Evolutionary conservation across 1,140 invertebrate genomes (phyloP), one percentile per base, ranked within the genome.

Genomic region (Littorina saxatilis): DNA sequence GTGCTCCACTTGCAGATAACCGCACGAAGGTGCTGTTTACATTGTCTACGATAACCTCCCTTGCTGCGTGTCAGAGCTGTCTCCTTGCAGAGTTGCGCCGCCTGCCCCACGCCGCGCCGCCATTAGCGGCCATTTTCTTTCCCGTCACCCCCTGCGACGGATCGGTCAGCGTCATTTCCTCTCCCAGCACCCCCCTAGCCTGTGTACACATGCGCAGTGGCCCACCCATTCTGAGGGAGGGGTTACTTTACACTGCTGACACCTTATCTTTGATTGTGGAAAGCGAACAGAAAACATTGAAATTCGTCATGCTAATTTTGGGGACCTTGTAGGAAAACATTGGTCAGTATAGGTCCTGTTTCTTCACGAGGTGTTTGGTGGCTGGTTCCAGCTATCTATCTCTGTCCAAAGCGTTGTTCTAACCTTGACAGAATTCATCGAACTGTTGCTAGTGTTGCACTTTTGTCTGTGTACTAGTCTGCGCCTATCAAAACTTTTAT

Each of bases 41-140:
- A 15, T 37, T 37, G 68, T 72, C 68, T 40, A 72, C 68, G n/a
- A 72, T 40, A 72, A 72, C 68, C 40, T 13, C 40, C 68, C 40
- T 39, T 72, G 68, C 68, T 39, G 40, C 68, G 35, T 72, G 68
- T 72, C 68, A 40, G 68, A 5, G 15, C 40, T n/a, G n/a, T n/a
- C 63, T 68, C 27, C 63, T 32, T 32, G 68, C 68, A 32, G 5
- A 40, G 68, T 40, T 39, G 37, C n/a, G 68, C 23, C 20, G 13
- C 40, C 37, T n/a, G 40, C 68, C 68, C 68, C 68, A 0, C 37
- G 37, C 68, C 0, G 68, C 39, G 68, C 40, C 20, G 68, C 68
- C 40, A 72, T 72, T 72, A 72, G 68, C 17, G 9, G 39, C 68
- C 68, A 72, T 72, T 72, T 72, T 72, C 68, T 72, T 72, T 72